phyloP scores from a whole-genome alignment of 2,797 vertebrate genomes.

The Peromyscus melanophrys region DNA sequence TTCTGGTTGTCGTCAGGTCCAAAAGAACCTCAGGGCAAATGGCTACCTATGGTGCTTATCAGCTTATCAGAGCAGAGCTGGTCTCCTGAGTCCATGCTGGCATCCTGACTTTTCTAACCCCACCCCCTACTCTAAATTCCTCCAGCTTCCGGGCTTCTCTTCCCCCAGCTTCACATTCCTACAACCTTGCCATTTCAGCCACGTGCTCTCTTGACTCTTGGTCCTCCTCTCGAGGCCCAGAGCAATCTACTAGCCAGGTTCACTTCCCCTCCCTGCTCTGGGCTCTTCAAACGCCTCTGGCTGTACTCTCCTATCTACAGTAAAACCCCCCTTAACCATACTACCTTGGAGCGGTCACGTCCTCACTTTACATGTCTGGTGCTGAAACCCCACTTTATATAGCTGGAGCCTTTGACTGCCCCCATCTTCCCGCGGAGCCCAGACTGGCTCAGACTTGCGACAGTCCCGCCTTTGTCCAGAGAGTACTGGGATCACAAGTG shows the following conservation, averaged over 20 bases:
- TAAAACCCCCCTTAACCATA: not conserved
- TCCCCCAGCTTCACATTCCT: not conserved
- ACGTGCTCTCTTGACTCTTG: not conserved
- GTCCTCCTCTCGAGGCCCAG: not conserved
- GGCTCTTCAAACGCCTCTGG: too few relatives aligned
- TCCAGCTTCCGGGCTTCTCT: not conserved
- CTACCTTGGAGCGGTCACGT: not conserved
- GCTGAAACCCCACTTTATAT: not conserved
- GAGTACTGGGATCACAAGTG: not conserved
- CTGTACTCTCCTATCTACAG: not conserved
- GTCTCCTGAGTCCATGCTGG: not conserved
- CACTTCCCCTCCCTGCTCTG: too few relatives aligned
- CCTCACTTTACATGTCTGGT: not conserved
- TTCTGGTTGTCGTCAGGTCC: not conserved
- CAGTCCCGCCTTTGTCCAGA: not conserved
- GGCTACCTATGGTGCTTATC: not conserved
- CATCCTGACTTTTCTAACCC: not conserved
- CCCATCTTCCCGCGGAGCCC: not conserved
- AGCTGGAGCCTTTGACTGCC: not conserved
- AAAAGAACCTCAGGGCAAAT: not conserved
- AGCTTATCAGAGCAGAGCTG: not conserved
- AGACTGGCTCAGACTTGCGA: not conserved
- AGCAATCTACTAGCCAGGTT: not conserved
- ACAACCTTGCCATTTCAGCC: not conserved
- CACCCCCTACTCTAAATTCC: not conserved